These are phyloP conservation scores for Erpornis zantholeuca DNA, from an alignment of 2,113 vertebrate species.

Conservation along the genomic window DNA sequence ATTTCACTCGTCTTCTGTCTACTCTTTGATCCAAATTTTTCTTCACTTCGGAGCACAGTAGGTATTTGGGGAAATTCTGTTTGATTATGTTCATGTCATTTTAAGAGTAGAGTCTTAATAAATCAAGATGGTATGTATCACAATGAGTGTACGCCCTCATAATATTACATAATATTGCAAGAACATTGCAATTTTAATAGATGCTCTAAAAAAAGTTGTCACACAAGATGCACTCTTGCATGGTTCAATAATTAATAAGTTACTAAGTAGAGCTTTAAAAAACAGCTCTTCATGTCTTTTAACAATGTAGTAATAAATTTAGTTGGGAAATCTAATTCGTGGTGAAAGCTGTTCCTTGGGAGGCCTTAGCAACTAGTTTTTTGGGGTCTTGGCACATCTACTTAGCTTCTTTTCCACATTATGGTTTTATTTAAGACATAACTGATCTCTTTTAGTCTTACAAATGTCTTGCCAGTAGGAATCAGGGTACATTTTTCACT, in stretches of 20 bases:
- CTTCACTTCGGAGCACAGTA: neutral
- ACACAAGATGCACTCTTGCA: neutral
- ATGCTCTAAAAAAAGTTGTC: neutral
- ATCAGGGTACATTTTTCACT: neutral
- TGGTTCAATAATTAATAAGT: neutral
- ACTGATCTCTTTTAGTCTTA: neutral
- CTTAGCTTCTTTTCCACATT: neutral
- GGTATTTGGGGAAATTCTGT: neutral
- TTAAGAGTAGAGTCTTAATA: neutral
- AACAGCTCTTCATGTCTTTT: neutral
- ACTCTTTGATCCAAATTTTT: neutral
- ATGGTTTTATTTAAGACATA: neutral
- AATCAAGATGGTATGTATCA: neutral
- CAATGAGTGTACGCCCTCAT: neutral
- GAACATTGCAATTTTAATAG: neutral
- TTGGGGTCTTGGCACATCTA: neutral
- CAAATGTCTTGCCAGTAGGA: neutral
- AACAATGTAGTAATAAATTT: neutral
- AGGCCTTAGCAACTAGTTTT: neutral
- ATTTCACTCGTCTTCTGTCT: neutral
- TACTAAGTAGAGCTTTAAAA: neutral
- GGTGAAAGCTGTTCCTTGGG: neutral
- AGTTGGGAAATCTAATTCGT: neutral
- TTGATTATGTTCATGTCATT: neutral
- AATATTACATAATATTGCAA: neutral